Evolutionary conservation across 2,888 invertebrate genomes (phyloP), one percentile per base, ranked within the genome.

Genomic region (Dioctria linearis): DNA sequence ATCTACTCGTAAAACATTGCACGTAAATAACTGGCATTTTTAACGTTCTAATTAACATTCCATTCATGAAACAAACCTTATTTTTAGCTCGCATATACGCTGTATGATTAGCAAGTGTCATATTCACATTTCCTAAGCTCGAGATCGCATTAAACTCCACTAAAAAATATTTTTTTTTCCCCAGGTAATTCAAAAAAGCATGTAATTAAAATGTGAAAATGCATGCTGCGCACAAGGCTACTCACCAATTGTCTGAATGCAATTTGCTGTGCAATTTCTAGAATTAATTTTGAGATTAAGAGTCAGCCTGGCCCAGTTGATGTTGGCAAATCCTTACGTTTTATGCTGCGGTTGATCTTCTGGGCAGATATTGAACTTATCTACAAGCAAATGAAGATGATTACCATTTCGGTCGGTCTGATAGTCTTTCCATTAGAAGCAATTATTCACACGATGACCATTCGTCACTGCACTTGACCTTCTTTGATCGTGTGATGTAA

Each of bases 391-490:
- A 69, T 37, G 51, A 49, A 39, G 39, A n/a, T 25, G 39, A n/a
- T 25, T 11, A 25, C 25, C 25, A 25, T 49, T 49, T 4, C 11
- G 5, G 11, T 69, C 51, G 69, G 69, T 69, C 54, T 6, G 51
- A 51, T 51, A 51, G 69, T 5, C 25, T 11, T 69, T 51, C 69
- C 69, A 69, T 51, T 51, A 69, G 69, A 51, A 69, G n/a, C 69
- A 69, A 69, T 69, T 69, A 69, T 37, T 37, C 11, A 39, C 69
- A 49, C 69, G 69, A 49, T 69, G 69, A 69, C 69, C 69, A 51
- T 51, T 69, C 51, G 49, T 39, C 51, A 49, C 39, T 65, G 69
- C 69, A 69, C 69, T 69, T 69, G 69, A 51, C 54, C 69, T 69
- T 69, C 51, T 69, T 69, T 37, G 69, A 25, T 25, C 51, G 49